A percentile compares a stretch with the other conserved stretches of the same genome.
Evolutionary conservation across 2,888 invertebrate genomes (phyloP).

Genomic region (Nomada ruficornis): DNA sequence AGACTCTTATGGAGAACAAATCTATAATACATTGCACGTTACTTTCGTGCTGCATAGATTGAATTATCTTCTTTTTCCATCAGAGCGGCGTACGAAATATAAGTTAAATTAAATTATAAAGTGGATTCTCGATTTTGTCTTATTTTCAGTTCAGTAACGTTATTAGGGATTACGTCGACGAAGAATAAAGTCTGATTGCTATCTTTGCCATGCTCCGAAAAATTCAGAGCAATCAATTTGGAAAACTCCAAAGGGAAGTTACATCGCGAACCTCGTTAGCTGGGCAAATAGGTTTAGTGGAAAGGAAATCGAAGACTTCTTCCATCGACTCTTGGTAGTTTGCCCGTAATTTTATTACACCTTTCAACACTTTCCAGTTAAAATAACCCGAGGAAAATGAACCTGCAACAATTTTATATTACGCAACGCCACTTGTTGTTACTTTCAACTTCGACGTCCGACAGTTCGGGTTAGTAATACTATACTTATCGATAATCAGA

Average conservation of each 20-base stretch:
- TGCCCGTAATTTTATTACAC: slow-evolving; percentile 9
- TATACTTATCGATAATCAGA: neutral
- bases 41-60: neutral
- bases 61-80: too few relatives aligned
- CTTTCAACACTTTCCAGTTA: neutral
- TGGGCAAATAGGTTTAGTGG: neutral
- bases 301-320: neutral
- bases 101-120: too few relatives aligned
- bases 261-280: neutral
- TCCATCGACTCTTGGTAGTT: neutral
- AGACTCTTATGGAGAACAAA: neutral
- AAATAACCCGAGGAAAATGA: neutral
- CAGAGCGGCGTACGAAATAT: too few relatives aligned
- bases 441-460: neutral
- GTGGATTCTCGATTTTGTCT: neutral
- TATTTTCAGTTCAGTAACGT: neutral
- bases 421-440: neutral
- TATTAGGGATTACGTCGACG: too few relatives aligned
- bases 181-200: neutral
- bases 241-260: neutral
- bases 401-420: neutral
- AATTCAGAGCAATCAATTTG: neutral
- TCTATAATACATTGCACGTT: neutral
- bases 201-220: neutral
- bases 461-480: neutral